Evolutionary conservation across 2,797 vertebrate species (phyloP).

Genomic region (Scolopax bukidnonensis): DNA sequence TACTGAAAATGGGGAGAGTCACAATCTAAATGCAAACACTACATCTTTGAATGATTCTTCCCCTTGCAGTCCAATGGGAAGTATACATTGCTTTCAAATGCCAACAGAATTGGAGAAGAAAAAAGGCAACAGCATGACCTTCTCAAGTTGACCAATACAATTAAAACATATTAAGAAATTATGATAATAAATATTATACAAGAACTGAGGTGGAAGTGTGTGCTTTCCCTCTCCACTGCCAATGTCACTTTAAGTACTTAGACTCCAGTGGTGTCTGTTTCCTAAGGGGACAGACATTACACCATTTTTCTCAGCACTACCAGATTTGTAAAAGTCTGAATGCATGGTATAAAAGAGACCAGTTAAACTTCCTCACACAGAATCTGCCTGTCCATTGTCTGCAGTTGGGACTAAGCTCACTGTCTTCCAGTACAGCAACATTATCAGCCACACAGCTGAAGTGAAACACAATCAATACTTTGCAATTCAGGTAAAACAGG

Average conservation of each 20-base stretch:
- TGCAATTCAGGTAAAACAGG: background rate
- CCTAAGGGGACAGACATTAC: background rate
- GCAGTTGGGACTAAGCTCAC: background rate
- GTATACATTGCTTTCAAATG: background rate
- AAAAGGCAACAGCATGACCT: background rate
- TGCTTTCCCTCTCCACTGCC: background rate
- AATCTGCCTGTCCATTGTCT: background rate
- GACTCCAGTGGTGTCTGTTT: background rate
- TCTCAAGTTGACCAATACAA: background rate
- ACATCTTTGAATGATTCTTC: background rate
- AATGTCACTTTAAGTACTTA: background rate
- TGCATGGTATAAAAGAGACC: background rate
- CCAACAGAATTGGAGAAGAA: background rate
- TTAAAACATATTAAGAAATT: background rate
- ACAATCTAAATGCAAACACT: background rate
- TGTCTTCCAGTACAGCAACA: background rate
- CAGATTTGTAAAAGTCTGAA: background rate
- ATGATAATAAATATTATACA: background rate
- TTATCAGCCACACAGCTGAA: background rate
- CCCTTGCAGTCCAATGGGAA: background rate
- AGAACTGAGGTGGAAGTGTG: background rate
- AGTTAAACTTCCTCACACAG: background rate
- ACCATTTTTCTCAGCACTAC: background rate
- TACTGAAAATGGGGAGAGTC: background rate
- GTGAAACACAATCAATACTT: background rate